A percentile compares a stretch with the other conserved stretches of the same genome.
Conservation (phyloP, 2,888 invertebrate genomes). For the Schizotus pectinicornis region DNA sequence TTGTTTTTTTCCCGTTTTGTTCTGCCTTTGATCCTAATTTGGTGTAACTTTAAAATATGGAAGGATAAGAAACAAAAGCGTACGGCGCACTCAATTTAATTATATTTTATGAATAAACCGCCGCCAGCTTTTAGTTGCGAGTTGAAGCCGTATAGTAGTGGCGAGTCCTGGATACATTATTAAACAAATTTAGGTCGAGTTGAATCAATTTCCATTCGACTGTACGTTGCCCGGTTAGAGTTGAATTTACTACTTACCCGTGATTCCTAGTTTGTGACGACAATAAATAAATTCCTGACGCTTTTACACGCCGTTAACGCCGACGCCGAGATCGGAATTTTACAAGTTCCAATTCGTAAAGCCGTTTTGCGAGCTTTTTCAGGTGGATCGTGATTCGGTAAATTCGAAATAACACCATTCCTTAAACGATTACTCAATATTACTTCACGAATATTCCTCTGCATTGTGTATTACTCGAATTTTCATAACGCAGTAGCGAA, state of each 20-base stretch:
- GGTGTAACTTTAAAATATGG: slow-evolving; percentile 4
- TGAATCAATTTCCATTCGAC: slow-evolving; percentile 12
- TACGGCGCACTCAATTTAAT: slow-evolving; percentile 8
- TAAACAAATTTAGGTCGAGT: slow-evolving; percentile 12
- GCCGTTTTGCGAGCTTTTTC: too few relatives aligned
- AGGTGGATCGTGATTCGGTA: background rate
- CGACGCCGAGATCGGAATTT: slow-evolving; percentile 5
- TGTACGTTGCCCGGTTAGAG: background rate
- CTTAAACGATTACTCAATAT: too few relatives aligned
- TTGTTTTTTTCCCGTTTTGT: too few relatives aligned
- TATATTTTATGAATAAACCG: slow-evolving; percentile 9
- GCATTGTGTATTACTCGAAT: too few relatives aligned
- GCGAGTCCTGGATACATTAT: background rate
- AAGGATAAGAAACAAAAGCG: slow-evolving; percentile 1
- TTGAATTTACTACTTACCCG: too few relatives aligned
- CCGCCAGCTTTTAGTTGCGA: too few relatives aligned
- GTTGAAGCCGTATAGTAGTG: slow-evolving; percentile 8
- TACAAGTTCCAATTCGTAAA: slow-evolving; percentile 11
- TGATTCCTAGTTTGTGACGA: too few relatives aligned
- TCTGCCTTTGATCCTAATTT: slow-evolving; percentile 11
- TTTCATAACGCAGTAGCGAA: too few relatives aligned
- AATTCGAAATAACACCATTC: background rate
- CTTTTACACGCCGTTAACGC: slow-evolving; percentile 20
- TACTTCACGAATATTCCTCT: too few relatives aligned
- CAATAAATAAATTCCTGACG: slow-evolving; percentile 3